A percentile compares a stretch with the other conserved stretches of the same genome.
Conservation (phyloP, 1,140 invertebrate genomes). For the Epicauta chinensis region DNA sequence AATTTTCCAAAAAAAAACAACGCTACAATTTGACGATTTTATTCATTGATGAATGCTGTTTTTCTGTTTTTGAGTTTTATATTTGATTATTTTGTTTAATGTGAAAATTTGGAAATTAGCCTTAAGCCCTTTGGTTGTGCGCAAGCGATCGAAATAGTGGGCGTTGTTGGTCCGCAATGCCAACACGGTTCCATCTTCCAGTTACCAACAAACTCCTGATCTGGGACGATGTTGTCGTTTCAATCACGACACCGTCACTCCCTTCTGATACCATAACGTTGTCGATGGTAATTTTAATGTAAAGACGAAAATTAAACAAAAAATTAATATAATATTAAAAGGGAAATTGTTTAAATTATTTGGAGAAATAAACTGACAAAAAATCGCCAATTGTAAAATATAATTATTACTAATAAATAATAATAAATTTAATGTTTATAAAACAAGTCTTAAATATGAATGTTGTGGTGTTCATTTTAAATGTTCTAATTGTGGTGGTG, state of each 20-base stretch:
- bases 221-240: neutral
- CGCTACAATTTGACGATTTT: too few species aligned
- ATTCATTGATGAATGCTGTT: too few species aligned
- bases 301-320: too few species aligned
- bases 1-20: too few species aligned
- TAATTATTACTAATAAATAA: conserved; percentile 4
- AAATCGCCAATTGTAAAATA: conserved; percentile 5
- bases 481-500: conserved; percentile 41
- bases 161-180: conserved; percentile 23
- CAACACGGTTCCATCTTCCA: conserved; percentile 16
- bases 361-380: neutral
- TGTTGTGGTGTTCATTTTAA: conserved; percentile 30
- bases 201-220: conserved; percentile 4
- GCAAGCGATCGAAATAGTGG: conserved; percentile 14
- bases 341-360: conserved; percentile 1
- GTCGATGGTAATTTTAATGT: neutral
- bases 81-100: too few species aligned
- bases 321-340: too few species aligned
- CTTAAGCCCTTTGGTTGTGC: conserved; percentile 8
- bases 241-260: conserved; percentile 12
- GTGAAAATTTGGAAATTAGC: too few species aligned
- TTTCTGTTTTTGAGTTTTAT: too few species aligned
- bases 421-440: conserved; percentile 5
- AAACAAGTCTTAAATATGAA: conserved; percentile 24
- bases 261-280: conserved; percentile 11